Percentiles rank a stretch among this genome's conserved stretches.
These are phyloP conservation scores for Caenorhabditis afra DNA, from an alignment of 2,888 invertebrate species.

Conservation along the genomic window DNA sequence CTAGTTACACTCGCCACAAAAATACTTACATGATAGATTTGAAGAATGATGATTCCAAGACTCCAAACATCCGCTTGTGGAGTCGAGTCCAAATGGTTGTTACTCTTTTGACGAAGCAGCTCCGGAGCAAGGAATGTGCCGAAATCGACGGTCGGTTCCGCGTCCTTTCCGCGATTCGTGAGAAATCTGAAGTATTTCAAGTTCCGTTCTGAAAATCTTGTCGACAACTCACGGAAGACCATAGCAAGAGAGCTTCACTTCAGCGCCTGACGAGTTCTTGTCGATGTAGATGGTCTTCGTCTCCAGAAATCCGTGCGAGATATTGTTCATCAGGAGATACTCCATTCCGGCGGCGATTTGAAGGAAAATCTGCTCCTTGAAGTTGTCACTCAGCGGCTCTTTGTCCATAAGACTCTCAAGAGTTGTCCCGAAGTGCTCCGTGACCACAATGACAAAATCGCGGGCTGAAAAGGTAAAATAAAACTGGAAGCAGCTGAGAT, in stretches of 20 bases:
- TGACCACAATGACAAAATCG: conserved; percentile 72
- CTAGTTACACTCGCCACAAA: too few relatives aligned
- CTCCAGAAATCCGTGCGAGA: conserved; percentile 51
- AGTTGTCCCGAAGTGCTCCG: conserved; percentile 85
- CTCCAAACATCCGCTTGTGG: conserved; percentile 92
- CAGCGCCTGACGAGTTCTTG: background rate
- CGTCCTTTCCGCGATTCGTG: conserved; percentile 43
- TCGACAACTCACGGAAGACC: conserved; percentile 31
- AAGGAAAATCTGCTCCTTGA: conserved; percentile 84
- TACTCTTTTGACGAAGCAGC: background rate
- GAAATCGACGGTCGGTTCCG: conserved; percentile 9
- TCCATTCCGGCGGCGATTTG: conserved; percentile 83
- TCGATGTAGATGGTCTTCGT: conserved; percentile 11
- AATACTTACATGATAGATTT: conserved; percentile 83
- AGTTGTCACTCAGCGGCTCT: conserved; percentile 8
- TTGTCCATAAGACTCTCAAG: background rate
- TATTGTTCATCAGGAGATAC: conserved; percentile 49
- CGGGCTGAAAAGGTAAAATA: conserved; percentile 58
- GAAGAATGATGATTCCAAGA: conserved; percentile 91
- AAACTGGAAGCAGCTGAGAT: background rate
- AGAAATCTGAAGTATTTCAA: conserved; percentile 28
- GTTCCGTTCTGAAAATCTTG: too few relatives aligned
- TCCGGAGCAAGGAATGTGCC: conserved; percentile 20
- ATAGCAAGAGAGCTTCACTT: conserved; percentile 27
- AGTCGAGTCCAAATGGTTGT: background rate